Conservation (phyloP, 1,140 invertebrate species). For the Agrypnia vestita region DNA sequence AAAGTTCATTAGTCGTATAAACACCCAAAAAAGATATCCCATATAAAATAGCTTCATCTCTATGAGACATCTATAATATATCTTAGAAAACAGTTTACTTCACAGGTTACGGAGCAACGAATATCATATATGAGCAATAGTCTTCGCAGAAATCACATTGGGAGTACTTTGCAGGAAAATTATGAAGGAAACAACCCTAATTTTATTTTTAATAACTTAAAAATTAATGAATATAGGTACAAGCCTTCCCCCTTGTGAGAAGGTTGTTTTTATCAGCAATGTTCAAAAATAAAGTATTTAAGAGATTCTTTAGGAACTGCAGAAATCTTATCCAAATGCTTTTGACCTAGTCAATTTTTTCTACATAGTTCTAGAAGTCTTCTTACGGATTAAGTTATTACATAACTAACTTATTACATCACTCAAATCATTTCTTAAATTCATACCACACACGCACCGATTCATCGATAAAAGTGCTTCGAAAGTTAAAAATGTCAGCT, state of each 20-base stretch:
- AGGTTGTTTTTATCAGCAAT: not conserved
- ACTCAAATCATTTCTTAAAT: not conserved
- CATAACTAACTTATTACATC: not conserved
- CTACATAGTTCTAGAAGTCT: conserved; percentile 8
- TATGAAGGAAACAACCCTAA: too few species aligned
- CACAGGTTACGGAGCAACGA: conserved; percentile 35
- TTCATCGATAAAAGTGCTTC: not conserved
- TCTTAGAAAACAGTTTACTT: too few species aligned
- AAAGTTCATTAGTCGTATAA: too few species aligned
- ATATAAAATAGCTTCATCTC: too few species aligned
- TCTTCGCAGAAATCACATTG: not conserved
- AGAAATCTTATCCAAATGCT: conserved; percentile 6
- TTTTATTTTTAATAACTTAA: conserved; percentile 14
- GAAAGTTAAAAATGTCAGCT: not conserved
- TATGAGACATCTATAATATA: too few species aligned
- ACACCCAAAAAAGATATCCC: too few species aligned
- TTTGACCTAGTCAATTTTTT: conserved; percentile 15
- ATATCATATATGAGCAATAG: conserved; percentile 40
- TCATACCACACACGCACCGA: too few species aligned
- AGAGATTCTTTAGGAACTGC: conserved; percentile 6
- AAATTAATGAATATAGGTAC: not conserved
- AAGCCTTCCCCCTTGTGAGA: not conserved
- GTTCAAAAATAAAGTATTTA: conserved; percentile 6
- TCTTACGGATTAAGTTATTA: not conserved
- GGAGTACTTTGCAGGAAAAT: not conserved